Conservation (phyloP, 1,140 invertebrate species). For the Venturia canescens region DNA sequence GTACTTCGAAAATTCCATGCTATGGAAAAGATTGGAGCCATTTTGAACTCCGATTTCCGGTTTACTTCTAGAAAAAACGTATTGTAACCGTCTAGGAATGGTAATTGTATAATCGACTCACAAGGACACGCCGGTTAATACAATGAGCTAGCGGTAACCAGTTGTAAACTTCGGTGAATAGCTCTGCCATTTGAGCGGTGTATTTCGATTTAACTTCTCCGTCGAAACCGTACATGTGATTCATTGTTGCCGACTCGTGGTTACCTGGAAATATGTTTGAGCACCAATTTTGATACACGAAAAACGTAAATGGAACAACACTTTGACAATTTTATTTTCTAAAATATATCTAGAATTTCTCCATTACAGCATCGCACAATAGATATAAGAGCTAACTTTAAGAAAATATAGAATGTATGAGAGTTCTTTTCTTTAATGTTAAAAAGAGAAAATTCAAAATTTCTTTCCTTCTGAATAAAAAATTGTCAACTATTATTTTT, state of each 20-base stretch:
- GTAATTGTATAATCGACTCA: conserved; percentile 73
- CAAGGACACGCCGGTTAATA: conserved; percentile 93
- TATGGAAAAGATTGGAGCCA: neutral
- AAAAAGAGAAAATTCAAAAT: too few relatives aligned
- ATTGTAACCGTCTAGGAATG: too few relatives aligned
- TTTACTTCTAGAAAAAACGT: too few relatives aligned
- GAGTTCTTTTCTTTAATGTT: too few relatives aligned
- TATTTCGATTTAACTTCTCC: conserved; percentile 98
- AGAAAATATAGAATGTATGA: too few relatives aligned
- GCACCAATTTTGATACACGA: neutral
- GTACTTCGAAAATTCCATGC: neutral
- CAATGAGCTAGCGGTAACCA: conserved; percentile 97
- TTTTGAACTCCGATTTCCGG: neutral
- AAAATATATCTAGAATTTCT: too few relatives aligned
- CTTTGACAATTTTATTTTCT: too few relatives aligned
- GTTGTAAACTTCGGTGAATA: conserved; percentile 99
- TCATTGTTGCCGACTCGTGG: conserved; percentile 99
- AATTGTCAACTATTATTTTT: too few relatives aligned
- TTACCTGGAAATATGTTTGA: conserved; percentile 86
- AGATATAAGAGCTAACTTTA: too few relatives aligned
- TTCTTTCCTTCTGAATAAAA: too few relatives aligned
- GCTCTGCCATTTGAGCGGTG: conserved; percentile 93
- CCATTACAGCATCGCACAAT: too few relatives aligned
- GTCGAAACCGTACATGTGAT: conserved; percentile 99
- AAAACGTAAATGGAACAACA: too few relatives aligned